A percentile compares a stretch with the other conserved stretches of the same genome.
phyloP scores from a whole-genome alignment of 2,797 vertebrate species.

The Parotocinclus haroldoi region DNA sequence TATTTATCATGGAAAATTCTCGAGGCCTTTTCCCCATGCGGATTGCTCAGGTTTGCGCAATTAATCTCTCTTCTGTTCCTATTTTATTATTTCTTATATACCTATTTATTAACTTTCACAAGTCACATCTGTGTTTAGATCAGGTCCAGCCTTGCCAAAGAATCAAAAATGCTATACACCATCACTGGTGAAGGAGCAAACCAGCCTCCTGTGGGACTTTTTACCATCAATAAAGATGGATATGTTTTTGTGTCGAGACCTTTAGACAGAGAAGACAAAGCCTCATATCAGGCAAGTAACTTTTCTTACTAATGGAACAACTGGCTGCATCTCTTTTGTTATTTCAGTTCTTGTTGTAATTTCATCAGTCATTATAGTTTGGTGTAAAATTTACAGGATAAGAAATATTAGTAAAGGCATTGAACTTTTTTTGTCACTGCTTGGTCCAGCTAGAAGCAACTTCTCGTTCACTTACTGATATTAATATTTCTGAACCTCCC shows the following conservation, averaged over 20 bases:
- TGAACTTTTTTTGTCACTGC: neutral
- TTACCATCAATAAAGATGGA: constrained; percentile 71
- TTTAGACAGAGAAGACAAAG: constrained; percentile 75
- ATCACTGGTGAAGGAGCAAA: constrained; percentile 81
- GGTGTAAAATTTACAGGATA: neutral
- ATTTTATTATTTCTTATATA: neutral
- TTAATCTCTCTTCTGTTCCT: neutral
- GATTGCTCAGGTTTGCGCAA: constrained; percentile 54
- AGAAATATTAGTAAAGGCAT: neutral
- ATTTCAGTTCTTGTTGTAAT: neutral
- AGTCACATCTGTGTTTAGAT: constrained; percentile 62
- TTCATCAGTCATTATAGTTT: neutral
- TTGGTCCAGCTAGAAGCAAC: constrained; percentile 72
- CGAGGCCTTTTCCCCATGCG: constrained; percentile 53
- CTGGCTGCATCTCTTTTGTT: neutral
- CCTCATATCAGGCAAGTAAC: constrained; percentile 71
- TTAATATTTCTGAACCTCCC: constrained; percentile 61
- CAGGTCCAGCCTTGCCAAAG: constrained; percentile 72
- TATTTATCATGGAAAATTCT: constrained; percentile 58
- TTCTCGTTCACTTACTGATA: constrained; percentile 55
- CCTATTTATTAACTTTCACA: neutral
- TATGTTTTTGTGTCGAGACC: constrained; percentile 70
- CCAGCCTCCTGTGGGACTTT: constrained; percentile 73
- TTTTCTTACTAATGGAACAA: neutral
- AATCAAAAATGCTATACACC: constrained; percentile 73